Percentiles rank a stretch among this genome's conserved stretches.
phyloP scores from a whole-genome alignment of 2,113 vertebrate genomes.

The Carassius gibelio region DNA sequence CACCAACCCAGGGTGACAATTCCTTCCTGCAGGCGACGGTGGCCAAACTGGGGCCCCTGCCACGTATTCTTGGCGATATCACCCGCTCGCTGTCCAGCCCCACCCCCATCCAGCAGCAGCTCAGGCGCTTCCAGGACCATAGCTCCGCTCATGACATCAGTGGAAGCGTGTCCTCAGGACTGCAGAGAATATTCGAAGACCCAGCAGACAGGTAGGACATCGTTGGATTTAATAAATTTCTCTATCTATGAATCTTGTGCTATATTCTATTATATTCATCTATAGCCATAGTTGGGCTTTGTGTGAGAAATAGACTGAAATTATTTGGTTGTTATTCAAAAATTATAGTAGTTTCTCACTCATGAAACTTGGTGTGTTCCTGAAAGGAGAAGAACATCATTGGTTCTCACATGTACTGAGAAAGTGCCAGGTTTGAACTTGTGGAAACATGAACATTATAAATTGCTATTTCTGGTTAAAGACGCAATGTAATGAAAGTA shows the following conservation, averaged over 20 bases:
- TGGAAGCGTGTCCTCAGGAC: conserved; percentile 89
- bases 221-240: not conserved
- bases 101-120: conserved; percentile 84
- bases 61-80: conserved; percentile 92
- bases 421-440: too few relatives aligned
- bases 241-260: not conserved
- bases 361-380: not conserved
- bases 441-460: too few relatives aligned
- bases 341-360: not conserved
- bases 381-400: not conserved
- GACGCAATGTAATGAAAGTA: too few relatives aligned
- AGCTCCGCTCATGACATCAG: conserved; percentile 87
- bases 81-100: conserved; percentile 84
- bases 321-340: not conserved
- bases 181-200: conserved; percentile 94
- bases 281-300: not conserved
- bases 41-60: conserved; percentile 93
- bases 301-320: not conserved
- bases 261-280: not conserved
- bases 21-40: conserved; percentile 98
- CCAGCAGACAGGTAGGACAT: conserved; percentile 82
- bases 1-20: conserved; percentile 95
- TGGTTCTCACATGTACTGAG: too few relatives aligned
- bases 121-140: conserved; percentile 84
- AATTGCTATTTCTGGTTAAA: too few relatives aligned